These are phyloP conservation scores for Macheiramphus alcinus DNA, from an alignment of 2,113 vertebrate genomes.

Conservation along the genomic window DNA sequence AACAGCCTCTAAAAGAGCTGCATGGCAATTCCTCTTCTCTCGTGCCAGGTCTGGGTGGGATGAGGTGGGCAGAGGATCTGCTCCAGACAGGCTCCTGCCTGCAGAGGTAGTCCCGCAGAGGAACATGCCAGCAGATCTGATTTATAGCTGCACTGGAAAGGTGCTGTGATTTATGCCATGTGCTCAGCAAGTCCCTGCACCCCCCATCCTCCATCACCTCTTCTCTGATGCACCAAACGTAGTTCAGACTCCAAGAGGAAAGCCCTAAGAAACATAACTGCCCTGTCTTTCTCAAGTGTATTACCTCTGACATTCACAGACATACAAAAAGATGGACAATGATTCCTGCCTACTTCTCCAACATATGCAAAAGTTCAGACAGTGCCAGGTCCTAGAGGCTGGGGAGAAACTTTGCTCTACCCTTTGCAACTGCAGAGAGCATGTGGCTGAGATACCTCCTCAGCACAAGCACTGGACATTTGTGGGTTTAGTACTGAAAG, in stretches of 20 bases:
- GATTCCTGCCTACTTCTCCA: neutral
- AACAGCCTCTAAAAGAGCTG: neutral
- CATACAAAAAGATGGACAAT: accelerated
- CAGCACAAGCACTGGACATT: neutral
- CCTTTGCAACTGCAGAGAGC: neutral
- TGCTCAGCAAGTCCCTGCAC: neutral
- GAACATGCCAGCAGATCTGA: neutral
- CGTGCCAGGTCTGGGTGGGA: neutral
- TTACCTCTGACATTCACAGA: neutral
- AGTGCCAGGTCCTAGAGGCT: neutral
- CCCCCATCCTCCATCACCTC: neutral
- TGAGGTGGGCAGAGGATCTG: neutral
- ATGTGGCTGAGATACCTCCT: accelerated
- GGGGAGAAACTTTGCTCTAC: neutral
- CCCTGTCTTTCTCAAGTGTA: neutral
- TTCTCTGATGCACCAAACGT: neutral
- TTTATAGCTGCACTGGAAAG: neutral
- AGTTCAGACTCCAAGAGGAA: neutral
- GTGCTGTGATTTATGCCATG: neutral
- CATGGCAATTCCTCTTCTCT: neutral
- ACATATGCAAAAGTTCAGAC: neutral
- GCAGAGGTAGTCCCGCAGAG: neutral
- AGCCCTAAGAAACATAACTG: neutral
- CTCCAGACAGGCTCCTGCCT: neutral
- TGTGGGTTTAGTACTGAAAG: neutral